A percentile compares a stretch with the other conserved stretches of the same genome.
Evolutionary conservation across 1,140 invertebrate genomes (phyloP).

Genomic region (Drosophila truncata): DNA sequence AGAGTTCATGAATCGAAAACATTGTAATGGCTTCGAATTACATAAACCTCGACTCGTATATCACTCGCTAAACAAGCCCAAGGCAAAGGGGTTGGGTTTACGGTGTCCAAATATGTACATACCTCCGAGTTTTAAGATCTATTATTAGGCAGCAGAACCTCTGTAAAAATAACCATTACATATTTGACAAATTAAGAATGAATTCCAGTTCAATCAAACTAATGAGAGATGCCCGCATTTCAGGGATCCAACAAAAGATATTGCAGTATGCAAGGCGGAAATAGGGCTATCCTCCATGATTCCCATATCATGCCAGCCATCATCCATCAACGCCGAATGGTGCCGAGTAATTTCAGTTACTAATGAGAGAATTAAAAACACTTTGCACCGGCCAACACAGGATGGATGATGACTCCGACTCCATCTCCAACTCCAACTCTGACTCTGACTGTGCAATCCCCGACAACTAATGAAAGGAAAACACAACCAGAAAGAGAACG

Average conservation of each 20-base stretch:
- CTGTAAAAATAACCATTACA: conserved; percentile 11
- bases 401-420: conserved; percentile 36
- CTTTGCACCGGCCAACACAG: conserved; percentile 54
- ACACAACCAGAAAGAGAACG: conserved; percentile 45
- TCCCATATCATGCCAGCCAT: conserved; percentile 30
- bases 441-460: conserved; percentile 48
- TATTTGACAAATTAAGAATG: conserved; percentile 41
- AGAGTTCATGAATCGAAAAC: conserved; percentile 39
- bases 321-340: conserved; percentile 47
- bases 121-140: not conserved
- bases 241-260: conserved; percentile 11
- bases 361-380: conserved; percentile 84
- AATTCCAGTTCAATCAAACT: conserved; percentile 35
- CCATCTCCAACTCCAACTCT: not conserved
- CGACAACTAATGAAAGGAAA: conserved; percentile 77
- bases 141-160: conserved; percentile 1
- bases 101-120: conserved; percentile 7
- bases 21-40: conserved; percentile 33
- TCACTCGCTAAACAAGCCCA: conserved; percentile 30
- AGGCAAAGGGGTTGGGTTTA: conserved; percentile 25
- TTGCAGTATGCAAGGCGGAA: conserved; percentile 20
- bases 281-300: conserved; percentile 21
- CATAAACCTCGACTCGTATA: conserved; percentile 33
- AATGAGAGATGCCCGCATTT: conserved; percentile 41
- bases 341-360: conserved; percentile 77